Base-by-base conservation (phyloP, 2,113 vertebrate species). In the Ciconia boyciana region DNA sequence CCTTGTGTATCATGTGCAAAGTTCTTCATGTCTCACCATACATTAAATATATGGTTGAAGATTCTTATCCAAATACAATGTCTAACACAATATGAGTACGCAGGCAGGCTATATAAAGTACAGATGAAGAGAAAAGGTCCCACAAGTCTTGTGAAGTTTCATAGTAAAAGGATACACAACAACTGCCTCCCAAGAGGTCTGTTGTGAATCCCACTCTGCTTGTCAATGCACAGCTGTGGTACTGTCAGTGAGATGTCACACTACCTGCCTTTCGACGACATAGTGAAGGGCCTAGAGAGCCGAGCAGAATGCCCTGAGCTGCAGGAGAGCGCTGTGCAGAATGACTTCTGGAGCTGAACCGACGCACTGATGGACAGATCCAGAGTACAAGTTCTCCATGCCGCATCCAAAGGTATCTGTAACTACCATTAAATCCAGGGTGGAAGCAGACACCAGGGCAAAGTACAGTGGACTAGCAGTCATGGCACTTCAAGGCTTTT, bases 41-140 rank as follows among this genome's bases (percentile, higher is more conserved):
- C 8, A 11, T 78, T 83, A 81, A 81, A 83, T n/a, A 61, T 7
- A 90, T 17, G 49, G 95, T 94, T 95, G 94, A 96, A 96, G 86
- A 90, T 29, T 60, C 57, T 52, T 76, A 86, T 89, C 80, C 92
- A 94, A 95, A 68, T 83, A 89, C 71, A 85, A 60, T 1, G 8
- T 81, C 96, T 94, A 97, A 96, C 71, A 88, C 62, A 93, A 80
- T 61, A 85, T 12, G 13, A 94, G 93, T 85, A 91, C 10, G 11
- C 94, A 96, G 60, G 92, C 97, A 97, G 87, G 83, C 92, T 94
- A 61, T 83, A 96, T 93, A 93, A 95, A 78, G 85, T 55, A 95
- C 70, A 96, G 96, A 97, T 71, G 90, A 97, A 86, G 91, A 92
- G 90, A 92, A 96, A 96, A 96, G 90, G 84, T 70, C 96, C 89